phyloP scores from a whole-genome alignment of 2,797 vertebrate genomes.

The Spea hammondii region DNA sequence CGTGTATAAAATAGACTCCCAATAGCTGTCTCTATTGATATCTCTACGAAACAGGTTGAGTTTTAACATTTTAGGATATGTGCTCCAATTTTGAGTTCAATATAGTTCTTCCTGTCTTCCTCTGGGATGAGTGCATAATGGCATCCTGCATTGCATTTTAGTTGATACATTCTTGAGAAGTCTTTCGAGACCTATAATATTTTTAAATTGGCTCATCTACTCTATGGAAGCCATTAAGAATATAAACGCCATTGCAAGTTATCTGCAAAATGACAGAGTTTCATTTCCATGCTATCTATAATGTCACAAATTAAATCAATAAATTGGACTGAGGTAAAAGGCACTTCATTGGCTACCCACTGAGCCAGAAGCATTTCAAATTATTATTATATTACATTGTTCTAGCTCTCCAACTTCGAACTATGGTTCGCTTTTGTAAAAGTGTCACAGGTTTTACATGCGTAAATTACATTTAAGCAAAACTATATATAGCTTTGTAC shows the following conservation, averaged over 20 bases:
- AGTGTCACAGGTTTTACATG: conserved; percentile 8
- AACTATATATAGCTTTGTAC: conserved; percentile 38
- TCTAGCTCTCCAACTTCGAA: conserved; percentile 1
- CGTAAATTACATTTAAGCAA: conserved; percentile 25
- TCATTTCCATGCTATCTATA: conserved; percentile 7
- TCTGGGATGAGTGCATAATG: background rate
- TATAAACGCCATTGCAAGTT: conserved; percentile 13
- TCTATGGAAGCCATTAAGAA: background rate
- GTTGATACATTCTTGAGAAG: conserved; percentile 10
- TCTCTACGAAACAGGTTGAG: conserved; percentile 3
- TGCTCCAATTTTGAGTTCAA: background rate
- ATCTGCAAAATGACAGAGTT: conserved; percentile 33
- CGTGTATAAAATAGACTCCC: background rate
- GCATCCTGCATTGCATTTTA: background rate
- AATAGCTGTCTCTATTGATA: background rate
- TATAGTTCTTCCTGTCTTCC: conserved; percentile 2
- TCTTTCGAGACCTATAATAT: background rate
- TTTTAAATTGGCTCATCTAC: conserved; percentile 21
- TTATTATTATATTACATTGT: conserved; percentile 19
- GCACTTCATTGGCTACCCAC: conserved; percentile 25
- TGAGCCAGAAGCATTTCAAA: conserved; percentile 5
- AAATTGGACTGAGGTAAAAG: conserved; percentile 7
- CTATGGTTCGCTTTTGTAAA: conserved; percentile 1
- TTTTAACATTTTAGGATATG: background rate
- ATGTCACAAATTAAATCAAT: conserved; percentile 21